Percentiles rank a stretch among this genome's conserved stretches.
Conservation (phyloP, 2,888 invertebrate species). For the Imbricaverruca yamaguchii region DNA sequence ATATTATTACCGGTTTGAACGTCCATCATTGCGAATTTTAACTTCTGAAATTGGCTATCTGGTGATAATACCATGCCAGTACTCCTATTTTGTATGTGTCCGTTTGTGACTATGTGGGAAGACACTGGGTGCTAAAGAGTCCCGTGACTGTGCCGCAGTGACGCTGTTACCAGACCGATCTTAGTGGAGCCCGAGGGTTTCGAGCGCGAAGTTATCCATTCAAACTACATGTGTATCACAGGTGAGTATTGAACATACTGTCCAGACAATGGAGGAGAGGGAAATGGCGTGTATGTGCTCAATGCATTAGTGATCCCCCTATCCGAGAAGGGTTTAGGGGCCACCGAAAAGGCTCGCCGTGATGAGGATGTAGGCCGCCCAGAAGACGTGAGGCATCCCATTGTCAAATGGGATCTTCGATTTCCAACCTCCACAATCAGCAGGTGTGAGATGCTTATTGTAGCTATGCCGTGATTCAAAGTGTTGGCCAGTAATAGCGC, state of each 20-base stretch:
- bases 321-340: background rate
- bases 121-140: too few relatives aligned
- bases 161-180: slow-evolving; percentile 56
- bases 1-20: too few relatives aligned
- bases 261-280: background rate
- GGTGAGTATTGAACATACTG: slow-evolving; percentile 42
- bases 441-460: background rate
- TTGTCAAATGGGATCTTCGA: too few relatives aligned
- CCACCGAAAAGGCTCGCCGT: too few relatives aligned
- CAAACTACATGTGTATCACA: slow-evolving; percentile 58
- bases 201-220: slow-evolving; percentile 55
- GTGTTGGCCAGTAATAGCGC: background rate
- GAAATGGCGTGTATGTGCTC: background rate
- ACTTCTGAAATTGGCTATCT: too few relatives aligned
- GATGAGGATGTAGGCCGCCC: too few relatives aligned
- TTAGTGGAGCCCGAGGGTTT: slow-evolving; percentile 63
- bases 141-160: slow-evolving; percentile 40
- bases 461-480: background rate
- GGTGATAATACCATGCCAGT: too few relatives aligned
- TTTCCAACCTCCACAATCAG: too few relatives aligned
- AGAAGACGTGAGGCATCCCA: too few relatives aligned
- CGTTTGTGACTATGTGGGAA: too few relatives aligned
- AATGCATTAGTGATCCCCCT: background rate
- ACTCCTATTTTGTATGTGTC: too few relatives aligned
- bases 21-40: too few relatives aligned